Base-by-base conservation (phyloP, 2,113 vertebrate genomes). In the Hepsetus odoe region DNA sequence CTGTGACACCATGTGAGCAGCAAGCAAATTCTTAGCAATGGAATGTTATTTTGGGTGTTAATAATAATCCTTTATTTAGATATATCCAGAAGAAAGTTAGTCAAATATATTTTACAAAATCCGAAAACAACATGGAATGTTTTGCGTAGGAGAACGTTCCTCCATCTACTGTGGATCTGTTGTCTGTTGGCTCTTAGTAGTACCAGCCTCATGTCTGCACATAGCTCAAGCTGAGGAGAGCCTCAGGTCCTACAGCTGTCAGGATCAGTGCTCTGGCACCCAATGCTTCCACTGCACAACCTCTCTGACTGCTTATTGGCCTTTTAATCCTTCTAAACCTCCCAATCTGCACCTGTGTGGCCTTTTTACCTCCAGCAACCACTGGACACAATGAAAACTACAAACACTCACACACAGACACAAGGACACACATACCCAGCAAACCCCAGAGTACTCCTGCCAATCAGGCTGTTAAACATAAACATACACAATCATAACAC, bases 231-330 rank as follows among this genome's bases (percentile, higher is more conserved):
- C 80, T 74, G 80, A 58, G 51, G 33, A 72, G 62, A 82, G 40
- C 62, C 72, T 20, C 40, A 82, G 75, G 70, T 74, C 32, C 65
- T 69, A 55, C 53, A 78, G 64, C 80, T 78, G 76, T 82, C 64
- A 51, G 46, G 76, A 82, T 78, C 55, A 78, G 71, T 69, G 35
- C 64, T 55, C 32, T 69, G 62, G 59, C 74, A 76, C 67, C 30
- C 59, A 77, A 49, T 30, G 28, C 61, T 81, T 33, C 53, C 49
- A 53, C 76, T 56, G 62, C 65, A 80, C 71, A 61, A 55, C 55
- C 62, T 69, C 68, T 66, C 46, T 26, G 38, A 42, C 67, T 81
- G 59, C 70, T 74, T 74, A 68, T 82, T 61, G 56, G 55, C 44
- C 55, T 64, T 74, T 74, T 78, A 82, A 78, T 78, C 55, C 64